Evolutionary conservation across 2,113 vertebrate genomes (phyloP).

Genomic region (Tapirus terrestris): DNA sequence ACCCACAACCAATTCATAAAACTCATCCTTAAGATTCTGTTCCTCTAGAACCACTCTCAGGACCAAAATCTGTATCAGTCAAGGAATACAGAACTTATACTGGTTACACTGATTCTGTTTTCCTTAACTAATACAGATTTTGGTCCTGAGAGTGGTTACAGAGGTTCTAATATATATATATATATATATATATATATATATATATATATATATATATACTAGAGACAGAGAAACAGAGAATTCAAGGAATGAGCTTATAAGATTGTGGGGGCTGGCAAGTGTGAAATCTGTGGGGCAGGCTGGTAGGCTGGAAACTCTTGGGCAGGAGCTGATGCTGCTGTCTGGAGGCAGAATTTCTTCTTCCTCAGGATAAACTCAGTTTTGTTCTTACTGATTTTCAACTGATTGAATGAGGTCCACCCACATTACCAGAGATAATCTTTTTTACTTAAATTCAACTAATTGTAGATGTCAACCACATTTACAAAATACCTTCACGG

Average conservation of each 20-base stretch:
- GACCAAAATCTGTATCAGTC: background rate
- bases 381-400: background rate
- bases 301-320: background rate
- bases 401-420: background rate
- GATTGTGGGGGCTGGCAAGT: background rate
- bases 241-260: background rate
- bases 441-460: slow-evolving; percentile 4
- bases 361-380: background rate
- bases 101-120: background rate
- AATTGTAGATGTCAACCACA: background rate
- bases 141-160: background rate
- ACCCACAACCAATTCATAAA: background rate
- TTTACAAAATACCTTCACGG: slow-evolving; percentile 34
- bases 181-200: too few species aligned
- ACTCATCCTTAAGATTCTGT: background rate
- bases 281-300: background rate
- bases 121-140: background rate
- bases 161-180: background rate
- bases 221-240: background rate
- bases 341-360: background rate
- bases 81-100: background rate
- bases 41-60: background rate
- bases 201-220: background rate
- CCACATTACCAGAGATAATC: background rate
- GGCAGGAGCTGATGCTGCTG: background rate